Percentiles rank a stretch among this genome's conserved stretches.
Evolutionary conservation across 1,140 invertebrate species (phyloP).

Genomic region (Drosophila pruinosa): DNA sequence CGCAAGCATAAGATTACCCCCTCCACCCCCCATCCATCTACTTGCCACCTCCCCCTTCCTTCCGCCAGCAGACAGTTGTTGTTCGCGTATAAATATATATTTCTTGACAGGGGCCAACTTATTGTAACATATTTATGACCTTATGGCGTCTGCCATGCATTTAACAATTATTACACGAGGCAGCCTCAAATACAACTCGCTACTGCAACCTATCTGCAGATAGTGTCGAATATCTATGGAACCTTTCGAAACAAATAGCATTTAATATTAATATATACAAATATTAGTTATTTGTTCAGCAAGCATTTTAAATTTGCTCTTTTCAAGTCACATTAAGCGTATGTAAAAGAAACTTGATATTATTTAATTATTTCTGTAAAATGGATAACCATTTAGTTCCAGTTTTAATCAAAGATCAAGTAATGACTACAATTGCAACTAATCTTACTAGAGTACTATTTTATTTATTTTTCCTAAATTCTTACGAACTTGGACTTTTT

Average conservation of each 20-base stretch:
- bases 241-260: neutral
- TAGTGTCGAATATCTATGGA: neutral
- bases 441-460: too few relatives aligned
- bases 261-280: too few relatives aligned
- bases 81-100: constrained; percentile 44
- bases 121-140: constrained; percentile 80
- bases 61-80: constrained; percentile 18
- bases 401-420: too few relatives aligned
- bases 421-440: too few relatives aligned
- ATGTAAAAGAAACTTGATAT: neutral
- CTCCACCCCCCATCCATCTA: too few relatives aligned
- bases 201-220: neutral
- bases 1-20: constrained; percentile 21
- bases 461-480: too few relatives aligned
- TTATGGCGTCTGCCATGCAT: constrained; percentile 51
- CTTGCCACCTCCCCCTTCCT: neutral
- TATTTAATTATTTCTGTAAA: too few relatives aligned
- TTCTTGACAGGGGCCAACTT: constrained; percentile 52
- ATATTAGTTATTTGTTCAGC: too few relatives aligned
- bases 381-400: too few relatives aligned
- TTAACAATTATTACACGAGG: neutral
- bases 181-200: neutral
- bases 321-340: too few relatives aligned
- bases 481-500: too few relatives aligned
- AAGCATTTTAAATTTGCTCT: too few relatives aligned